Percentiles rank a stretch among this genome's conserved stretches.
phyloP scores from a whole-genome alignment of 2,797 vertebrate genomes.

The Cyclura pinguis region DNA sequence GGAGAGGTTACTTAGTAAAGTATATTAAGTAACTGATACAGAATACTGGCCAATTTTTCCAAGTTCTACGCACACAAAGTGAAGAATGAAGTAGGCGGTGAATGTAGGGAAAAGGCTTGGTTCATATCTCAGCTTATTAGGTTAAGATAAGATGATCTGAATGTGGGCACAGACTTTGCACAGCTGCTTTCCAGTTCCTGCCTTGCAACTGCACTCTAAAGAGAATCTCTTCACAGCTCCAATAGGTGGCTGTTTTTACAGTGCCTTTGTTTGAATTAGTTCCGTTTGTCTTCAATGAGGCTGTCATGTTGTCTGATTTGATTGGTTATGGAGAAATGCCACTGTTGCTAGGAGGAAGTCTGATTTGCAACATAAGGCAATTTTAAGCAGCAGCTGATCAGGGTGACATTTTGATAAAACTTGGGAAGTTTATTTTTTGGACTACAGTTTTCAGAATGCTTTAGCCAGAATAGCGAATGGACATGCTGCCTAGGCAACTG shows the following conservation, averaged over 20 bases:
- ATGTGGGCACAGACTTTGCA: not conserved
- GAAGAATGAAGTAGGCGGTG: not conserved
- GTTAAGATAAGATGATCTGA: too few species aligned
- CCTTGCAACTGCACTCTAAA: not conserved
- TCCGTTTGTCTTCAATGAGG: not conserved
- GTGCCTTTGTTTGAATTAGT: not conserved
- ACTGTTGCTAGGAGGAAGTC: not conserved
- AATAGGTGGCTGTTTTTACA: not conserved
- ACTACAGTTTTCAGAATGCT: too few species aligned
- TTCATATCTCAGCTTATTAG: not conserved
- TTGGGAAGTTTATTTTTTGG: too few species aligned
- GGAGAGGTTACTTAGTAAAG: too few species aligned
- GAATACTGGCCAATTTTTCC: too few species aligned
- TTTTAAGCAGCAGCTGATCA: not conserved
- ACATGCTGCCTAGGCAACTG: too few species aligned
- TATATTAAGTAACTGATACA: too few species aligned
- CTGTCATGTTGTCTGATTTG: not conserved
- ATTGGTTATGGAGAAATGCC: not conserved
- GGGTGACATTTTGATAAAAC: too few species aligned
- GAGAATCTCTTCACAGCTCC: not conserved
- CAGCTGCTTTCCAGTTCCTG: too few species aligned
- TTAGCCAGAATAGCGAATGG: too few species aligned
- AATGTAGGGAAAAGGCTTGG: not conserved
- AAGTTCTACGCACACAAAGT: not conserved
- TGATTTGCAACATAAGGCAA: too few species aligned